Conservation (phyloP, 1,140 invertebrate genomes). For the Panulirus ornatus region DNA sequence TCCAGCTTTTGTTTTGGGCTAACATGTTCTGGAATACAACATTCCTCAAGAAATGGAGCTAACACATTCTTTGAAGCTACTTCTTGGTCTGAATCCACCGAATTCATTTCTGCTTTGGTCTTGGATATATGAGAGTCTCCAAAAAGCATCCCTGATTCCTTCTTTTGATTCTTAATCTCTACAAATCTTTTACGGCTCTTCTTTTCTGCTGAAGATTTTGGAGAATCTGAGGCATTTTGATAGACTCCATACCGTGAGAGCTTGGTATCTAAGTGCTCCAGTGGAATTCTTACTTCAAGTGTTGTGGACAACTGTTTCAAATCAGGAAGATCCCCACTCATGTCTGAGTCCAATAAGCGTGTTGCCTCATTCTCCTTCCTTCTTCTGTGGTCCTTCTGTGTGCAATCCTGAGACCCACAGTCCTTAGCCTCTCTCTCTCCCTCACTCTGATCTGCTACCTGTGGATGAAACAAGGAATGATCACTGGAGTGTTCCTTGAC, state of each 20-base stretch:
- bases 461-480: not conserved
- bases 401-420: not conserved
- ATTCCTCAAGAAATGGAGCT: too few species aligned
- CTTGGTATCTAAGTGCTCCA: not conserved
- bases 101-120: not conserved
- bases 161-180: not conserved
- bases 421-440: not conserved
- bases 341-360: not conserved
- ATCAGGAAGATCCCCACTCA: not conserved
- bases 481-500: not conserved
- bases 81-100: not conserved
- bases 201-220: not conserved
- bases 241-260: not conserved
- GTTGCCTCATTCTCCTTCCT: not conserved
- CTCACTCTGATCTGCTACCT: conserved; percentile 5
- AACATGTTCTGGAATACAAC: not conserved
- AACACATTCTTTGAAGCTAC: too few species aligned
- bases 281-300: not conserved
- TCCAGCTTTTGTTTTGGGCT: not conserved
- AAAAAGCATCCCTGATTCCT: not conserved
- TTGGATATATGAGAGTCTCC: not conserved
- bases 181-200: not conserved
- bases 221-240: not conserved
- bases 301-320: not conserved
- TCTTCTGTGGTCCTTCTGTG: not conserved